Evolutionary conservation across 2,797 vertebrate species (phyloP).

Genomic region (Cirrhinus mrigala): DNA sequence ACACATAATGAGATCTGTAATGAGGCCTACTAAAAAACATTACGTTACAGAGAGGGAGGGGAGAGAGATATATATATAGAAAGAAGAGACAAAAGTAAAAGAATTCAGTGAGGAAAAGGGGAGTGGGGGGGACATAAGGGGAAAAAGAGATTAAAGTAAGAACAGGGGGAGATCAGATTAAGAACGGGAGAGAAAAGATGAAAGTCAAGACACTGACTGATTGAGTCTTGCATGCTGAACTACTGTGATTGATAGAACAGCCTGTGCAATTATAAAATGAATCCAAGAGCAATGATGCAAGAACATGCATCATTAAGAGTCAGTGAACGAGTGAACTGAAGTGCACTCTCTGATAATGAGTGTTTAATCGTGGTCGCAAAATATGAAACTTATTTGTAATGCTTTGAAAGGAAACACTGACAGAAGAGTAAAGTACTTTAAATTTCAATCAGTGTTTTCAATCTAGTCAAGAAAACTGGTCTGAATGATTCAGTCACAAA

Average conservation of each 20-base stretch:
- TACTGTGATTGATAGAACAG: conserved; percentile 77
- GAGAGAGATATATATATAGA: conserved; percentile 45
- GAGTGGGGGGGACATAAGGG: conserved; percentile 6
- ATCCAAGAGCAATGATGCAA: conserved; percentile 72
- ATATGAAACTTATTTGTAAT: conserved; percentile 4
- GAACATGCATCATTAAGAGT: conserved; percentile 43
- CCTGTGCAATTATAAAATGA: conserved; percentile 77
- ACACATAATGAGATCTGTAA: conserved; percentile 83
- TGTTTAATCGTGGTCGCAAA: background rate
- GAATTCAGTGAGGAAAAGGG: conserved; percentile 13
- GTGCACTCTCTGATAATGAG: conserved; percentile 24
- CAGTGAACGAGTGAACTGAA: conserved; percentile 36
- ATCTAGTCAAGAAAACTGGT: background rate
- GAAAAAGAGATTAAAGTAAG: conserved; percentile 20
- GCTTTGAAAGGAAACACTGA: background rate
- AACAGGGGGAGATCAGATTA: conserved; percentile 16
- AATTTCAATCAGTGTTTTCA: background rate
- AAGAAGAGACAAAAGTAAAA: conserved; percentile 17
- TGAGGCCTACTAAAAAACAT: conserved; percentile 70
- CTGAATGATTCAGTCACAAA: background rate
- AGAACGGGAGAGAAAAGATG: conserved; percentile 42
- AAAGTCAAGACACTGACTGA: conserved; percentile 73
- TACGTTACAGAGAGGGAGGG: conserved; percentile 40
- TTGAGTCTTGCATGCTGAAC: conserved; percentile 72
- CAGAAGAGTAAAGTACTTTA: background rate